Percentiles rank a stretch among this genome's conserved stretches.
Conservation (phyloP, 2,113 vertebrate genomes). For the Danionella cerebrum region DNA sequence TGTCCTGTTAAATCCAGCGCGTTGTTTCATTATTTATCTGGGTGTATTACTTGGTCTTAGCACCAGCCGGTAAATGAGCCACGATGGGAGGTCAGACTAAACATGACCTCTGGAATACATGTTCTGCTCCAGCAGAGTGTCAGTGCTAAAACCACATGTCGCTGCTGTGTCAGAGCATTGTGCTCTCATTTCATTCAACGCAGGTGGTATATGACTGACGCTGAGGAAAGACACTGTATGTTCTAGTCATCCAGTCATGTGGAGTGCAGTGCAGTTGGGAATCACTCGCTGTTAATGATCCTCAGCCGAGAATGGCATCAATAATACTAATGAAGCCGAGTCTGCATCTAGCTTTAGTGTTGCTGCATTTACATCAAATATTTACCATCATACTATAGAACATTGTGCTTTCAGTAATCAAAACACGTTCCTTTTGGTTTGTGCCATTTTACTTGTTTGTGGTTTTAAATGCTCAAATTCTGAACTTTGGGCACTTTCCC, state of each 20-base stretch:
- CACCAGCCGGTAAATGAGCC: conserved; percentile 25
- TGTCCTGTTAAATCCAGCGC: conserved; percentile 6
- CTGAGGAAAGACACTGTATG: conserved; percentile 1
- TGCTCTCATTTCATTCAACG: background rate
- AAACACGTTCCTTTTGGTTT: too few relatives aligned
- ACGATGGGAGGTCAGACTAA: conserved; percentile 31
- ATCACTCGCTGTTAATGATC: conserved; percentile 2
- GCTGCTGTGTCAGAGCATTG: conserved; percentile 2
- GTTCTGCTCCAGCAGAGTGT: conserved; percentile 2
- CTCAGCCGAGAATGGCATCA: conserved; percentile 4
- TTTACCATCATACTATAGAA: too few relatives aligned
- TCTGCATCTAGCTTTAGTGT: background rate
- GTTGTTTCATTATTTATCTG: conserved; percentile 32
- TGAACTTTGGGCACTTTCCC: too few relatives aligned
- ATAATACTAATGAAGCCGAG: conserved; percentile 15
- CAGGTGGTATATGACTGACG: background rate
- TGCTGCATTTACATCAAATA: too few relatives aligned
- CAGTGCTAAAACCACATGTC: background rate
- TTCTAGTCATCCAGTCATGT: background rate
- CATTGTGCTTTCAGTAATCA: too few relatives aligned
- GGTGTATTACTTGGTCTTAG: conserved; percentile 18
- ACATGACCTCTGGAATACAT: conserved; percentile 11
- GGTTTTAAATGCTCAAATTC: too few relatives aligned
- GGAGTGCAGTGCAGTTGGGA: background rate
- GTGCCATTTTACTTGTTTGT: too few relatives aligned